Conservation (phyloP, 2,888 invertebrate genomes). For the Phorcus lineatus region DNA sequence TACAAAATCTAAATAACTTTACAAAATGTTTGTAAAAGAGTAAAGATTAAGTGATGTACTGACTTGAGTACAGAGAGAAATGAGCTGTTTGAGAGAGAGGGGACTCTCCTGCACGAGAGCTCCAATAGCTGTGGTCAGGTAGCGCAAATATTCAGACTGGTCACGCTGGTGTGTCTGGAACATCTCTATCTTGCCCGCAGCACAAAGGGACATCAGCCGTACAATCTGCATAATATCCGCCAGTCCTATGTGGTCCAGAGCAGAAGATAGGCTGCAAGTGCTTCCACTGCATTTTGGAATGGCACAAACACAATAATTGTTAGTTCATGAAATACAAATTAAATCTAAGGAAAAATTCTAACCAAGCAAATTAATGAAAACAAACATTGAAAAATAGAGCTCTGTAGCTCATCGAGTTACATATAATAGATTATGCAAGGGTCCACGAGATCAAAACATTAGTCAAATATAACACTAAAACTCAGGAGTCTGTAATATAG, state of each 20-base stretch:
- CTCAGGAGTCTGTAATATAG: too few species aligned
- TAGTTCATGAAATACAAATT: too few species aligned
- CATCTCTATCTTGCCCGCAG: constrained; percentile 78
- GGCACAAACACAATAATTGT: too few species aligned
- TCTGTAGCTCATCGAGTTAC: too few species aligned
- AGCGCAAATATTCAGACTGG: constrained; percentile 43
- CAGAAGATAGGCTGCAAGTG: constrained; percentile 76
- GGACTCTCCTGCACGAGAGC: constrained; percentile 79
- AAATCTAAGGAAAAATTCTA: too few species aligned
- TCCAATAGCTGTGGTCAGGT: constrained; percentile 77
- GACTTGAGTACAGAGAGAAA: constrained; percentile 80
- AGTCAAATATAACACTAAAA: too few species aligned
- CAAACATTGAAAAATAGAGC: too few species aligned
- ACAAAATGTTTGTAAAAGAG: background rate
- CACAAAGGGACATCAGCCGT: constrained; percentile 80
- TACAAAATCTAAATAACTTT: too few species aligned
- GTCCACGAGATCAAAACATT: too few species aligned
- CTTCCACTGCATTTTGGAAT: constrained; percentile 71
- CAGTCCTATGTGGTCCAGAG: constrained; percentile 78
- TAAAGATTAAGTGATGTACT: constrained; percentile 4
- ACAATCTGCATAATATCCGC: constrained; percentile 80
- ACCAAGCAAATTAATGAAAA: too few species aligned
- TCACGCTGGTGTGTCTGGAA: constrained; percentile 34
- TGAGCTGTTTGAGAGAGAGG: constrained; percentile 79
- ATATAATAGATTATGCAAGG: too few species aligned